Evolutionary conservation across 2,113 vertebrate genomes (phyloP).

Genomic region (Cavia aperea): DNA sequence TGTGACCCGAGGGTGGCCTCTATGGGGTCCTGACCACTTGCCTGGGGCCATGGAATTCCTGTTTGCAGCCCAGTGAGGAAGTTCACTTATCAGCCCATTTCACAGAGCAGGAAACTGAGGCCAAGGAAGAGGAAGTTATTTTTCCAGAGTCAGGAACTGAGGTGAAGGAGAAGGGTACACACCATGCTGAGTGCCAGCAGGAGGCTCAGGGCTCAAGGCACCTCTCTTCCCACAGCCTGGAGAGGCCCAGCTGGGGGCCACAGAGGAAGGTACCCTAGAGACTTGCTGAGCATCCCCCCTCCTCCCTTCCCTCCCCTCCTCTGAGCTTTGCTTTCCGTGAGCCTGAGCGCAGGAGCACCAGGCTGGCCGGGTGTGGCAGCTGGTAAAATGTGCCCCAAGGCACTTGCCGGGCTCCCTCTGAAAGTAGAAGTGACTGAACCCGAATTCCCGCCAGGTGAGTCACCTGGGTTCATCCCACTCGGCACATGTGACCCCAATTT

Average conservation of each 20-base stretch:
- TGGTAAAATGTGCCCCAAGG: neutral
- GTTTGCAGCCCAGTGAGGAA: neutral
- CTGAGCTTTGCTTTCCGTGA: neutral
- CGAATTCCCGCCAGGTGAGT: constrained; percentile 13
- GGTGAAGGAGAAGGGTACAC: neutral
- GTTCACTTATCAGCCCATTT: neutral
- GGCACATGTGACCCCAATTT: neutral
- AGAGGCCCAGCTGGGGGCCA: neutral
- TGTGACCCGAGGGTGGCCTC: neutral
- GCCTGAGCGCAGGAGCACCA: too few relatives aligned
- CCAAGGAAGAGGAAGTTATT: neutral
- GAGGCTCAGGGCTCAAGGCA: neutral
- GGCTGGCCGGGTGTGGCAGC: neutral
- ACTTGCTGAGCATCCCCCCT: neutral
- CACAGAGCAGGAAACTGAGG: neutral
- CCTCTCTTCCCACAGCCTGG: too few relatives aligned
- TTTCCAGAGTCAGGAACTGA: neutral
- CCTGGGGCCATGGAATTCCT: neutral
- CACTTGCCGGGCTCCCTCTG: neutral
- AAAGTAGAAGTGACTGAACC: neutral
- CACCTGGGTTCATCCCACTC: neutral
- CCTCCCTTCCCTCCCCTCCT: neutral
- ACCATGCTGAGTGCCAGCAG: neutral
- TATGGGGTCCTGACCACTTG: neutral
- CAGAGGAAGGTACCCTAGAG: neutral